Conservation (phyloP, 2,888 invertebrate species). For the Drosophila histrio region DNA sequence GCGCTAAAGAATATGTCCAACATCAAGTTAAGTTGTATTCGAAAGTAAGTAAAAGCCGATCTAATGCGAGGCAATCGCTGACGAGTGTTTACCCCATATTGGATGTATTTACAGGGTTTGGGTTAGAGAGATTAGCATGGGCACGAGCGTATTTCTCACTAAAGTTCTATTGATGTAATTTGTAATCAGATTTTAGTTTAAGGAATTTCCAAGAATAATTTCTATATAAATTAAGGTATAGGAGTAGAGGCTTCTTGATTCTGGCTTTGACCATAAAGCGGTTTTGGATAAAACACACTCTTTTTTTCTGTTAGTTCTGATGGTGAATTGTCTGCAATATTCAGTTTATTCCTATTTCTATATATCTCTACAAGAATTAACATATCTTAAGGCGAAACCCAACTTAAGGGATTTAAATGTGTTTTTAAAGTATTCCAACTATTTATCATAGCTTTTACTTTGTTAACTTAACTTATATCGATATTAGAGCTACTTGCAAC, state of each 20-base stretch:
- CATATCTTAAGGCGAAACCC: too few species aligned
- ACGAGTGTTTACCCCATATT: constrained; percentile 10
- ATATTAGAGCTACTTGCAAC: too few species aligned
- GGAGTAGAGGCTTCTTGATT: not conserved
- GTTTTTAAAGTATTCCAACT: too few species aligned
- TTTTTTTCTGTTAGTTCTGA: too few species aligned
- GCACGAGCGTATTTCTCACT: not conserved
- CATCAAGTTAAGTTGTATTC: constrained; percentile 45
- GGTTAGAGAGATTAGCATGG: constrained; percentile 1
- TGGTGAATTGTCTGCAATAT: too few species aligned
- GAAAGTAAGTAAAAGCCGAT: constrained; percentile 36
- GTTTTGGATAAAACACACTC: too few species aligned
- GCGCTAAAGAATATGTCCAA: constrained; percentile 16
- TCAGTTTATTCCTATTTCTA: too few species aligned
- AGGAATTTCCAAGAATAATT: not conserved
- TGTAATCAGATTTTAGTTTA: not conserved
- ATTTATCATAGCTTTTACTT: too few species aligned
- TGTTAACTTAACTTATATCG: too few species aligned
- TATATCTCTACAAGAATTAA: too few species aligned
- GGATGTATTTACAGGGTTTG: not conserved
- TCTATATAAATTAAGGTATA: not conserved
- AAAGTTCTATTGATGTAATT: not conserved
- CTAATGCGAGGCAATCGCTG: constrained; percentile 24
- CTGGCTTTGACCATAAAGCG: too few species aligned
- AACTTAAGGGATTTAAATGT: too few species aligned